Percentiles rank a stretch among this genome's conserved stretches.
Conservation (phyloP, 2,888 invertebrate species). For the Epiblema foenella region DNA sequence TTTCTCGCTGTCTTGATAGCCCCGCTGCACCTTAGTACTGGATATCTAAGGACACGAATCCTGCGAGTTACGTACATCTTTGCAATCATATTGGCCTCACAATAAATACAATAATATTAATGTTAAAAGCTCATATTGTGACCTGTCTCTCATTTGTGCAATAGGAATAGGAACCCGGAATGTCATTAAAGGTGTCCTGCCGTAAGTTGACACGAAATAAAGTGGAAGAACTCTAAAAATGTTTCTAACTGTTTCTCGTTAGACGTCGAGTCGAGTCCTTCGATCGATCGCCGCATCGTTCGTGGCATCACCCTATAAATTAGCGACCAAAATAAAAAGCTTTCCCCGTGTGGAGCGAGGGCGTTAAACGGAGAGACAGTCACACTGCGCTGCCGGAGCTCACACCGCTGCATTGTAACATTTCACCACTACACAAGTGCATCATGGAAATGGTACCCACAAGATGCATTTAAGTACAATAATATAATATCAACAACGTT, state of each 20-base stretch:
- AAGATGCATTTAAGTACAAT: neutral
- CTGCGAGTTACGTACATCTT: no score
- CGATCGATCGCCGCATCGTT: conserved; percentile 40
- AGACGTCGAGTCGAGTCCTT: conserved; percentile 47
- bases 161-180: neutral
- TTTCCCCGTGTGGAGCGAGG: conserved; percentile 56
- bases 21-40: no score
- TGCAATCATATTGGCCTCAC: no score
- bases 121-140: neutral
- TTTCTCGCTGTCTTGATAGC: no score
- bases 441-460: neutral
- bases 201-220: conserved; percentile 17
- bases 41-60: no score
- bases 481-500: neutral
- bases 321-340: conserved; percentile 73
- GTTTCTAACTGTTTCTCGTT: conserved; percentile 52
- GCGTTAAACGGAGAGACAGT: conserved; percentile 53
- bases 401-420: conserved; percentile 10
- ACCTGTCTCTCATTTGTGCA: conserved; percentile 3
- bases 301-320: conserved; percentile 64
- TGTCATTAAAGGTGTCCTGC: conserved; percentile 6
- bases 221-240: conserved; percentile 22
- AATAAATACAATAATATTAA: no score
- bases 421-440: neutral
- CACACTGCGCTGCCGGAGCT: conserved; percentile 18